Conservation (phyloP, 2,113 vertebrate genomes). For the Nothocercus julius region DNA sequence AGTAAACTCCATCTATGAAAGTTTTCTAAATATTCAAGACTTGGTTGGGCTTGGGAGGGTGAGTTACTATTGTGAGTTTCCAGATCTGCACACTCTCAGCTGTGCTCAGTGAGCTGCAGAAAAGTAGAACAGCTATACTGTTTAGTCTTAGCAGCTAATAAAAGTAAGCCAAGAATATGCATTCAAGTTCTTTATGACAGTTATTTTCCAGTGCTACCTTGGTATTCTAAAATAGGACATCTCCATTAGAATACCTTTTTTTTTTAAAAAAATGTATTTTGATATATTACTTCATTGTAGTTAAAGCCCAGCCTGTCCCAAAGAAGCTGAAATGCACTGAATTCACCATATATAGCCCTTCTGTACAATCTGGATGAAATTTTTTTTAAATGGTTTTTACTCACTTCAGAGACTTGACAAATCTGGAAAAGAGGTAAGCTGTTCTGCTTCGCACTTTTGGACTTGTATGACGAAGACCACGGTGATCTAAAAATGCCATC, state of each 20-base stretch:
- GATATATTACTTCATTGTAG: neutral
- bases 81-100: neutral
- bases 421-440: conserved; percentile 96
- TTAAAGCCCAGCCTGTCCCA: neutral
- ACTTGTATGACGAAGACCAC: conserved; percentile 93
- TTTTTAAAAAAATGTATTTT: neutral
- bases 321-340: neutral
- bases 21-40: neutral
- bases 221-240: neutral
- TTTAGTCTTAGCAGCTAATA: neutral
- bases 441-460: conserved; percentile 96
- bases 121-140: neutral
- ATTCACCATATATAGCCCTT: neutral
- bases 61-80: neutral
- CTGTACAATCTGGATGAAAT: neutral
- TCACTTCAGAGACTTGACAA: conserved; percentile 97
- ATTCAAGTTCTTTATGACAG: neutral
- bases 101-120: neutral
- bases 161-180: neutral
- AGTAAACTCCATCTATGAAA: neutral
- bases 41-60: neutral
- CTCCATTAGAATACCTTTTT: neutral
- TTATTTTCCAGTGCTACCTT: neutral
- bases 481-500: conserved; percentile 98
- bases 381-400: conserved; percentile 55